Evolutionary conservation across 2,797 vertebrate species (phyloP), one percentile per base, ranked within the genome.

Genomic region (Scolopax bukidnonensis): DNA sequence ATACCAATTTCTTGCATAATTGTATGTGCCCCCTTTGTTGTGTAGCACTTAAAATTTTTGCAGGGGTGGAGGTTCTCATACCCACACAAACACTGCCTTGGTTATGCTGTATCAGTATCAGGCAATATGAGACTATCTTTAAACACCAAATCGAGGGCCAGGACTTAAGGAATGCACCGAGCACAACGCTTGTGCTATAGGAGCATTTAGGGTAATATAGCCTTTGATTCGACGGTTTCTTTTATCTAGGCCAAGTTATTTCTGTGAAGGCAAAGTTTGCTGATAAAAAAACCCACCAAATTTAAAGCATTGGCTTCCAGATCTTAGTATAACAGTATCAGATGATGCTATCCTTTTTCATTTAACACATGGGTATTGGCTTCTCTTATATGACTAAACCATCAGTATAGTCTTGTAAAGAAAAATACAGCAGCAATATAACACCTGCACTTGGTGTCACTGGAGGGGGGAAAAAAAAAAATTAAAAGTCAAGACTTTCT

Each of bases 221-320:
- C 36, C 33, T 91, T 32, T 57, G 59, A n/a, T 36, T 45, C 70
- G 54, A 12, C 11, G 3, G 21, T 25, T 80, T 36, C 27, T 80
- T 87, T 96, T 65, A 60, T 84, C 33, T 78, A 82, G 15, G 36
- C 63, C 30, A 74, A 5, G 28, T 84, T 95, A 50, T 83, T 91
- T 88, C 14, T 69, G 10, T n/a, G 51, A 59, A 94, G 60, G 27
- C 33, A 74, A 48, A 77, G 50, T 87, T 51, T 83, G 54, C 64
- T 88, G 43, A 30, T 54, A 50, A 12, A 38, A 77, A 63, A 51
- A 4, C 16, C 12, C 6, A 93, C 14, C 5, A 94, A 38, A 50
- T 65, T 48, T 60, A 57, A 90, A 45, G 51, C 50, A 64, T 38
- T 47, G 16, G 30, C 77, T 95, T 24, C 16, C 14, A 87, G 36